Percentiles rank a stretch among this genome's conserved stretches.
Evolutionary conservation across 2,888 invertebrate species (phyloP).

Genomic region (Muscina levida): DNA sequence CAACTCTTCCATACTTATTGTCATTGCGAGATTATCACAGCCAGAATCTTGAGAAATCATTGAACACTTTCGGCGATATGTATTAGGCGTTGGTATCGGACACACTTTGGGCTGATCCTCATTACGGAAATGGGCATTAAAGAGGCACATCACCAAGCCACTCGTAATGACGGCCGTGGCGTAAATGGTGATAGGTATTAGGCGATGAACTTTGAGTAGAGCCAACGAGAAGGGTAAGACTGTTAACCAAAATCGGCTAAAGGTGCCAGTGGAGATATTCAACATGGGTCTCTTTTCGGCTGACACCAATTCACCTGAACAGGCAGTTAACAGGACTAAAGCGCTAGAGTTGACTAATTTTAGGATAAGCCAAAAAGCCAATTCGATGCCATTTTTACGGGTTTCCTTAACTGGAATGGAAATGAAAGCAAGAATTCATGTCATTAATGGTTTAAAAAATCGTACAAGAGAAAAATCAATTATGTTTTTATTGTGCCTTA

Average conservation of each 20-base stretch:
- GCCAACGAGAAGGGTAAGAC: slow-evolving; percentile 75
- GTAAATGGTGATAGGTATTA: slow-evolving; percentile 76
- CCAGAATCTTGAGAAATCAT: slow-evolving; percentile 66
- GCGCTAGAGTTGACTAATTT: slow-evolving; percentile 78
- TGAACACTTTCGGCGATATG: slow-evolving; percentile 74
- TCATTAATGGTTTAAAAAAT: background rate
- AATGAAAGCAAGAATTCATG: background rate
- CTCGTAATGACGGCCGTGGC: slow-evolving; percentile 75
- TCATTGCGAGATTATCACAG: slow-evolving; percentile 68
- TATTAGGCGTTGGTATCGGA: slow-evolving; percentile 75
- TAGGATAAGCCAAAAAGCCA: slow-evolving; percentile 76
- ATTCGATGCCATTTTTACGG: slow-evolving; percentile 75
- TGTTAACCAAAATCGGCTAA: slow-evolving; percentile 75
- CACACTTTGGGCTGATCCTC: slow-evolving; percentile 72
- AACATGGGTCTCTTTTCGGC: slow-evolving; percentile 72
- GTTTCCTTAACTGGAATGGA: slow-evolving; percentile 69
- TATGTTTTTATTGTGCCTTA: no score
- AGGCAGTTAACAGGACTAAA: slow-evolving; percentile 78
- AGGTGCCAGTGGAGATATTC: slow-evolving; percentile 75
- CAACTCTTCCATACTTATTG: slow-evolving; percentile 74
- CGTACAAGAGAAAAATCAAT: no score
- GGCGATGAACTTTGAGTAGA: slow-evolving; percentile 72
- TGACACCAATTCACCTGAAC: slow-evolving; percentile 78
- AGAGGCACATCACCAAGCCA: slow-evolving; percentile 74
- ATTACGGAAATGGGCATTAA: slow-evolving; percentile 76